phyloP scores from a whole-genome alignment of 2,113 vertebrate species.

The Ammodytes dubius region DNA sequence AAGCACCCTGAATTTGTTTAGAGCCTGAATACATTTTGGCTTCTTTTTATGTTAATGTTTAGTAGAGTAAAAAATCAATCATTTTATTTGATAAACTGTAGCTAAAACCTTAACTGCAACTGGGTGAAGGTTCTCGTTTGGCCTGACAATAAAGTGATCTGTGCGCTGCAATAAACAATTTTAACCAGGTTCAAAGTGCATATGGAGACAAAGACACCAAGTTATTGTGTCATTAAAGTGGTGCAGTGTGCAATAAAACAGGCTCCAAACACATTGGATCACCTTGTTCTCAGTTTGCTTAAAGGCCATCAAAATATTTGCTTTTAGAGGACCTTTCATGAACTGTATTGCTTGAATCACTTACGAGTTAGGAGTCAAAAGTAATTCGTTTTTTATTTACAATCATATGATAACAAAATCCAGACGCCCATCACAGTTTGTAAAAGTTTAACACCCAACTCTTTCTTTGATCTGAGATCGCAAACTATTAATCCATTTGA shows the following conservation, averaged over 20 bases:
- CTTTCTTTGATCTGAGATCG: background rate
- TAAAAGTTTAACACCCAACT: conserved; percentile 52
- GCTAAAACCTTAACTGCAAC: background rate
- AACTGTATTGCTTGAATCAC: background rate
- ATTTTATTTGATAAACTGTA: background rate
- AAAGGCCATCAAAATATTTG: background rate
- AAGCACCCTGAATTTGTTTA: background rate
- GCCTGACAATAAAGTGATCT: background rate
- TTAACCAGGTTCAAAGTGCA: background rate
- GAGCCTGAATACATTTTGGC: rapidly evolving
- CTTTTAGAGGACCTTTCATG: background rate
- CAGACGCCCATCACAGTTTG: conserved; percentile 81
- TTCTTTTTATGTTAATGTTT: background rate
- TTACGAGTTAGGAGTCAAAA: conserved; percentile 29
- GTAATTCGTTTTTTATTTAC: conserved; percentile 66
- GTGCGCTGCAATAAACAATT: background rate
- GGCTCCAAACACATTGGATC: background rate
- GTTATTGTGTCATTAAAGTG: background rate
- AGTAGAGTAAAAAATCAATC: no score
- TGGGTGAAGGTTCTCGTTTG: background rate
- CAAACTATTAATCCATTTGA: background rate
- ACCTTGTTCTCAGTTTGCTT: background rate
- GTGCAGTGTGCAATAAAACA: background rate
- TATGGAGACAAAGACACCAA: background rate
- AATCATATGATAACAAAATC: conserved; percentile 64